Evolutionary conservation across 2,113 vertebrate species (phyloP).

Genomic region (Sprattus sprattus): DNA sequence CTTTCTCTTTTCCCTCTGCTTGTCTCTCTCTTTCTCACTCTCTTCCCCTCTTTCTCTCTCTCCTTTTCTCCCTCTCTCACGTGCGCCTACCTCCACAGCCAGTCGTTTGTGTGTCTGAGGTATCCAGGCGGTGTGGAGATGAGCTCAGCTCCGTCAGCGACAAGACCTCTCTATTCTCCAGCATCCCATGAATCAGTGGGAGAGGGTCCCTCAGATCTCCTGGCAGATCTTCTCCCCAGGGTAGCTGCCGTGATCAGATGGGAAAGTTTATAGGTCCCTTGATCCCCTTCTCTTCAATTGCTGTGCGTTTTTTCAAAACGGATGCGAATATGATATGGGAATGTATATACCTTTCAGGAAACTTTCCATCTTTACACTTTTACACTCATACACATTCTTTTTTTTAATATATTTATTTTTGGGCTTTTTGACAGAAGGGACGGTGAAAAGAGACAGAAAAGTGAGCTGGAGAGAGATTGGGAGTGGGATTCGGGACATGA

Average conservation of each 20-base stretch:
- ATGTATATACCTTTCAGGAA: background rate
- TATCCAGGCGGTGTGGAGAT: slow-evolving; percentile 46
- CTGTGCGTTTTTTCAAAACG: background rate
- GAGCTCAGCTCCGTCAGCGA: slow-evolving; percentile 62
- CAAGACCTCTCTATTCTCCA: slow-evolving; percentile 68
- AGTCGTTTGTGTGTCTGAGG: slow-evolving; percentile 37
- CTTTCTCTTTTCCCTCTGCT: background rate
- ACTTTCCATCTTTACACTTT: background rate
- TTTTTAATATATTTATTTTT: too few species aligned
- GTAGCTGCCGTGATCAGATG: background rate
- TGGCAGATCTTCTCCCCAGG: background rate
- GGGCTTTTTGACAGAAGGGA: too few species aligned
- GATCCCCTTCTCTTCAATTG: background rate
- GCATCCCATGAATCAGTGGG: slow-evolving; percentile 71
- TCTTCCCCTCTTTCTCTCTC: background rate
- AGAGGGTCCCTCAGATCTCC: background rate
- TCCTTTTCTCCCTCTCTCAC: background rate
- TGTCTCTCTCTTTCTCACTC: slow-evolving; percentile 24
- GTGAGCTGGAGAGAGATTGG: too few species aligned
- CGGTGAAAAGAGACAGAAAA: too few species aligned
- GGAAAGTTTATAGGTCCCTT: background rate
- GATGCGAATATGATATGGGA: slow-evolving; percentile 4
- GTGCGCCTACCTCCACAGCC: background rate
- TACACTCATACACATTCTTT: background rate
- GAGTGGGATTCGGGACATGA: too few species aligned